These are phyloP conservation scores for Catagonus wagneri DNA, from an alignment of 2,113 vertebrate genomes.

Conservation along the genomic window DNA sequence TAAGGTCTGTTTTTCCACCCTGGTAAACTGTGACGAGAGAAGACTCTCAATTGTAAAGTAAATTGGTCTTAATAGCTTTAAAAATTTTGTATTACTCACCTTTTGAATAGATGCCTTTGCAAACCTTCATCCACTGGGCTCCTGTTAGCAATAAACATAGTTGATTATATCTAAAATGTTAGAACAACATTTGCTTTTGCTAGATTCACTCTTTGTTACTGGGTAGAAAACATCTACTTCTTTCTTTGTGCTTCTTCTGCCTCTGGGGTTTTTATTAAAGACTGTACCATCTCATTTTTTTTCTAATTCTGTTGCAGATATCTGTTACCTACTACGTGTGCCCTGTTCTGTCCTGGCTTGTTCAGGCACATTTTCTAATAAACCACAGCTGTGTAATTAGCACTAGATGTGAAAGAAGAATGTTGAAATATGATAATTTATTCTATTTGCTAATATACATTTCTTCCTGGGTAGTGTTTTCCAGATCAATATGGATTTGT, in stretches of 20 bases:
- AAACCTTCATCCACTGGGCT: not conserved
- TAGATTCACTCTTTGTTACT: constrained; percentile 40
- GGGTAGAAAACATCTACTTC: not conserved
- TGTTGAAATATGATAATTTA: constrained; percentile 71
- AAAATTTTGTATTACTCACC: not conserved
- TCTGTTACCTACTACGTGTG: constrained; percentile 54
- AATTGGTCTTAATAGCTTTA: not conserved
- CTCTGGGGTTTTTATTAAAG: constrained; percentile 48
- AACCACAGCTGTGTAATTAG: constrained; percentile 63
- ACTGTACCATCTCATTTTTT: constrained; percentile 33
- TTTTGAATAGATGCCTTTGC: not conserved
- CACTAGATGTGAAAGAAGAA: constrained; percentile 59
- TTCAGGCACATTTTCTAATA: constrained; percentile 67
- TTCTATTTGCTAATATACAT: constrained; percentile 52
- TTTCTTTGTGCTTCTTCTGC: constrained; percentile 35
- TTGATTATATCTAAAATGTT: not conserved
- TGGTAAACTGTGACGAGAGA: constrained; percentile 14
- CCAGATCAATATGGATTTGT: constrained; percentile 71
- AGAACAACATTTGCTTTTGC: constrained; percentile 46
- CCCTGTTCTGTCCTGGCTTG: constrained; percentile 58
- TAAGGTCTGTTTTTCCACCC: constrained; percentile 40
- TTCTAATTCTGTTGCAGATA: constrained; percentile 63
- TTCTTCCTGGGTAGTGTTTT: constrained; percentile 56
- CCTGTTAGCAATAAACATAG: not conserved
- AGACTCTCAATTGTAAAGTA: not conserved